These are phyloP conservation scores for Melinopterus prodromus DNA, from an alignment of 2,888 invertebrate genomes.

Conservation along the genomic window DNA sequence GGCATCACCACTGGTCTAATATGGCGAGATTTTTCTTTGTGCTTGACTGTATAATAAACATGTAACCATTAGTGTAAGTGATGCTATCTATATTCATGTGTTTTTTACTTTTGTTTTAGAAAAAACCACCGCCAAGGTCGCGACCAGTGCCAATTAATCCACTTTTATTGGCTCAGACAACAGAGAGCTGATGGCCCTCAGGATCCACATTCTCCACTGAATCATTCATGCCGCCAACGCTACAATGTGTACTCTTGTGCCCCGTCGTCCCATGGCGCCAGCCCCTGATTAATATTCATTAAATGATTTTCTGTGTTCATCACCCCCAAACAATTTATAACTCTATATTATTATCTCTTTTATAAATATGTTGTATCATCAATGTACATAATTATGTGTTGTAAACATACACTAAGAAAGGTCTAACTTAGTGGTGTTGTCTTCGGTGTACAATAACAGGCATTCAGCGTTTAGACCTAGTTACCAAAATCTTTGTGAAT, in stretches of 20 bases:
- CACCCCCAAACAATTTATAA: conserved; percentile 50
- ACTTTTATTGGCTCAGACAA: conserved; percentile 71
- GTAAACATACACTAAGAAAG: conserved; percentile 27
- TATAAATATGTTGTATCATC: conserved; percentile 12
- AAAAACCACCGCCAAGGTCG: conserved; percentile 81
- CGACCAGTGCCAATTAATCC: conserved; percentile 81
- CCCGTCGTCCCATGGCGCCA: not conserved
- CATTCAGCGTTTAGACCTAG: not conserved
- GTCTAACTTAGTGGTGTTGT: not conserved
- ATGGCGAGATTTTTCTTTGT: too few species aligned
- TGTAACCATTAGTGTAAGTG: not conserved
- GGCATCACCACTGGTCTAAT: too few species aligned
- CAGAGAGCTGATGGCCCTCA: conserved; percentile 64
- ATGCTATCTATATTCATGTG: not conserved
- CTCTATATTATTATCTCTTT: conserved; percentile 33
- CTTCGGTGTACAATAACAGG: conserved; percentile 35
- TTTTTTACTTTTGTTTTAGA: conserved; percentile 63
- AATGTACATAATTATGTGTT: conserved; percentile 14
- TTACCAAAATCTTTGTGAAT: not conserved
- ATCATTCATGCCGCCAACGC: not conserved
- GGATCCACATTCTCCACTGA: not conserved
- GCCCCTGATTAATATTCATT: not conserved
- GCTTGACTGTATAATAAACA: not conserved
- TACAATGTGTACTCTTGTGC: not conserved
- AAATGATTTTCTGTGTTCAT: conserved; percentile 39